These are phyloP conservation scores for Equus quagga DNA, from an alignment of 2,113 vertebrate species.

Conservation along the genomic window DNA sequence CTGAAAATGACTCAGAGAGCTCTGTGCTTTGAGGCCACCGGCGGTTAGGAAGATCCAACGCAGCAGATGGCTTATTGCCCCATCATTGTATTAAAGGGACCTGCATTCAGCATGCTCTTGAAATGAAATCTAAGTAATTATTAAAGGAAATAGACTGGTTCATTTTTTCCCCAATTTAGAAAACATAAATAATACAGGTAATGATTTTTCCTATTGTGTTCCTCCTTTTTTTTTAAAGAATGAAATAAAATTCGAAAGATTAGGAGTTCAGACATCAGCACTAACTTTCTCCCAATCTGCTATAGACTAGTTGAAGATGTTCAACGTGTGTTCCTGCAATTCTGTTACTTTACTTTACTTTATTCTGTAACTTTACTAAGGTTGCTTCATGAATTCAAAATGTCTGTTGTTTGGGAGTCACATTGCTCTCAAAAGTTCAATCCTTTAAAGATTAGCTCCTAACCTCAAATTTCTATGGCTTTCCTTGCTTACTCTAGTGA, in stretches of 20 bases:
- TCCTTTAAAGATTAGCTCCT: neutral
- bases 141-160: slow-evolving; percentile 1
- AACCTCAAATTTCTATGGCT: neutral
- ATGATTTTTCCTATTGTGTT: neutral
- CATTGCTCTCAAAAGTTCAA: neutral
- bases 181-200: slow-evolving; percentile 6
- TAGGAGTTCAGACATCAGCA: neutral
- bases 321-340: neutral
- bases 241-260: neutral
- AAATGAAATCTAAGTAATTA: neutral
- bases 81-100: neutral
- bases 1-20: neutral
- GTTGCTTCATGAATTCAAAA: neutral
- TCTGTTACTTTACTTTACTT: neutral
- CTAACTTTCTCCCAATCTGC: neutral
- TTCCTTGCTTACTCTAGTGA: neutral
- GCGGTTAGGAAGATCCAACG: neutral
- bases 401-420: neutral
- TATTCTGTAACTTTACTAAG: neutral
- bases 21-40: neutral
- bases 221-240: neutral
- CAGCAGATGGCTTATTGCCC: neutral
- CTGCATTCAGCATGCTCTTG: neutral
- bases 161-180: neutral
- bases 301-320: neutral